Evolutionary conservation across 2,888 invertebrate genomes (phyloP), one percentile per base, ranked within the genome.

Genomic region (Junonia oenone): DNA sequence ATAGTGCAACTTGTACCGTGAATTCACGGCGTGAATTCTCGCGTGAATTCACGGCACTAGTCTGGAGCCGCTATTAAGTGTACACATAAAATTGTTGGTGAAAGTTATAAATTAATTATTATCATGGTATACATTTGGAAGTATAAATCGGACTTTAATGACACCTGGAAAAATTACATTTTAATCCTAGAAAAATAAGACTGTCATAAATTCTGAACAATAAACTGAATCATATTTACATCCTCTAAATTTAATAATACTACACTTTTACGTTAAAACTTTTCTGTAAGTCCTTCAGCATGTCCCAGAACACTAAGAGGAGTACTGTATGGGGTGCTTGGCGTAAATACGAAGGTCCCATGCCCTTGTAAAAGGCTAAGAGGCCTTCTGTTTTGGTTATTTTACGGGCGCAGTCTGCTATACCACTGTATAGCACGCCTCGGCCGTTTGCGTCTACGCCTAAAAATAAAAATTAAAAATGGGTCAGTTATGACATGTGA

Each of bases 251-350:
- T 2, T 33, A 33, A 38, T 49, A 52, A 45, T 51, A 56, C 35
- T 46, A 61, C 53, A 63, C 57, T 27, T 68, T 63, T 0, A 65
- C 33, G 45, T 74, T 69, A 11, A 78, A 64, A 45, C 63, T 65
- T 61, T 80, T 81, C 65, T 87, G 84, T 6, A 82, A 35, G 68
- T 91, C 90, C 62, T 92, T 92, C 13, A 95, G 83, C 77, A 94
- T 90, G 73, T 97, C 97, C 94, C 98, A 98, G 80, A 98, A 97
- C 31, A 97, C 93, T 52, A 98, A 88, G 61, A 96, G 94, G 0
- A 98, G 82, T 0, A 98, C 94, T 0, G 97, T 95, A 78, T 98
- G 98, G 0, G 98, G 98, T 0, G 97, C 98, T 67, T 98, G 93
- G 56, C 98, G 90, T n/a, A 98, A 83, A 83, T 97, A 97, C 40